These are phyloP conservation scores for Pluvialis apricaria DNA, from an alignment of 2,113 vertebrate species.

Conservation along the genomic window DNA sequence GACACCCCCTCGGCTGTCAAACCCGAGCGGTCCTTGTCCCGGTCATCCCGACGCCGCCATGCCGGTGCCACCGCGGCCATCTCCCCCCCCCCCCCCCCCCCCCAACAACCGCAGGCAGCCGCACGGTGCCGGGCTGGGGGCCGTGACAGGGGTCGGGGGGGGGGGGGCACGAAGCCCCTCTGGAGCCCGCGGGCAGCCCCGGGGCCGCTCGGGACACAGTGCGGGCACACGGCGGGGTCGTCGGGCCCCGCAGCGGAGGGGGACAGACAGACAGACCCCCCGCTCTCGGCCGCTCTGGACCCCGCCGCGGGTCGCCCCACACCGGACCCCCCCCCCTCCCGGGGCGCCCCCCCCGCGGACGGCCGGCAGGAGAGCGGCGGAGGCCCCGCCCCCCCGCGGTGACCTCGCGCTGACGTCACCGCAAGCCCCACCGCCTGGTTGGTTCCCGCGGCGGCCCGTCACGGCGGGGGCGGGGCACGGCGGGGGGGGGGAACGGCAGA, in stretches of 20 bases:
- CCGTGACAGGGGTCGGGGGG: background rate
- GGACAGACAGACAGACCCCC: background rate
- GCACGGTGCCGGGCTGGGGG: background rate
- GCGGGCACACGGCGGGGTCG: background rate
- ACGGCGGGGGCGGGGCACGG: background rate
- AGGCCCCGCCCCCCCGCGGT: background rate
- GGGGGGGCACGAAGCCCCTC: background rate
- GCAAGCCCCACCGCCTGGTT: background rate
- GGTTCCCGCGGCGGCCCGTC: background rate
- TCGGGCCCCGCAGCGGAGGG: no score
- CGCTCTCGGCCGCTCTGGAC: background rate
- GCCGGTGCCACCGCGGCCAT: background rate
- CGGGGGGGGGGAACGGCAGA: no score
- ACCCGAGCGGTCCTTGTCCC: background rate
- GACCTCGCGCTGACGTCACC: background rate
- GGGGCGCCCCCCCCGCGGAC: background rate
- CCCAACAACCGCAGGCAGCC: no score
- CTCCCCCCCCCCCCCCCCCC: no score
- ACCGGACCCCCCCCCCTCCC: background rate
- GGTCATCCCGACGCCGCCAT: background rate
- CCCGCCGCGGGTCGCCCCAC: background rate
- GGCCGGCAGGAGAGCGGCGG: background rate
- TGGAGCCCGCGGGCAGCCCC: background rate
- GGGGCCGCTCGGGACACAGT: no score
- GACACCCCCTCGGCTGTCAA: background rate